A percentile compares a stretch with the other conserved stretches of the same genome.
Conservation (phyloP, 2,797 vertebrate species). For the Neoniphon sammara region DNA sequence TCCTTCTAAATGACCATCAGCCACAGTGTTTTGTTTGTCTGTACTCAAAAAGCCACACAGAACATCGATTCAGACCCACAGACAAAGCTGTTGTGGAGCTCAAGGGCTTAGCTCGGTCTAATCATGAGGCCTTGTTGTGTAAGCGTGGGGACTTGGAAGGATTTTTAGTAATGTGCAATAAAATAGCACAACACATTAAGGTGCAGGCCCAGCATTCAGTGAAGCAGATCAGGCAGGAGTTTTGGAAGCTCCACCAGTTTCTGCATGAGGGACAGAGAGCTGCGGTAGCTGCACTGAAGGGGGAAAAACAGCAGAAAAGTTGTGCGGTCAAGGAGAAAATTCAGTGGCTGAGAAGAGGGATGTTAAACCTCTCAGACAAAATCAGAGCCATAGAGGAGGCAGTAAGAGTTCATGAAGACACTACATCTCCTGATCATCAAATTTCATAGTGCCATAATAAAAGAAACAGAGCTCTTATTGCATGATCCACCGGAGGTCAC, state of each 20-base stretch:
- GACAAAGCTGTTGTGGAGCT: neutral
- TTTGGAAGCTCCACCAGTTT: neutral
- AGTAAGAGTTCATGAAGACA: neutral
- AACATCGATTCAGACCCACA: slow-evolving; percentile 1
- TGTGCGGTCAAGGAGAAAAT: neutral
- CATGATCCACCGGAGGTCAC: neutral
- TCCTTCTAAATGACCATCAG: neutral
- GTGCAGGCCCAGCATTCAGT: neutral
- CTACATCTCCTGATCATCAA: neutral
- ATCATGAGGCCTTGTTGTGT: neutral
- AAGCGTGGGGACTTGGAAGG: neutral
- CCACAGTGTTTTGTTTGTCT: neutral
- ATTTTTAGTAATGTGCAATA: neutral
- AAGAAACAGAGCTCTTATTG: neutral
- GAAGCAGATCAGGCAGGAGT: neutral
- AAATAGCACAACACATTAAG: slow-evolving; percentile 2
- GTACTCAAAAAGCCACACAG: neutral
- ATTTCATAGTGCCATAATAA: neutral
- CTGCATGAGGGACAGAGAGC: neutral
- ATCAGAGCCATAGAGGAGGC: neutral
- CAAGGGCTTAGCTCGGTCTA: neutral
- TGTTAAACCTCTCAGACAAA: neutral
- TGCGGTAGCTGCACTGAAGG: neutral
- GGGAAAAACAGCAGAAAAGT: slow-evolving; percentile 1
- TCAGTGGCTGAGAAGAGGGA: neutral